Percentiles rank a stretch among this genome's conserved stretches.
Evolutionary conservation across 92 coral and sea anemone species (phyloP).

Genomic region (Nematostella vectensis): DNA sequence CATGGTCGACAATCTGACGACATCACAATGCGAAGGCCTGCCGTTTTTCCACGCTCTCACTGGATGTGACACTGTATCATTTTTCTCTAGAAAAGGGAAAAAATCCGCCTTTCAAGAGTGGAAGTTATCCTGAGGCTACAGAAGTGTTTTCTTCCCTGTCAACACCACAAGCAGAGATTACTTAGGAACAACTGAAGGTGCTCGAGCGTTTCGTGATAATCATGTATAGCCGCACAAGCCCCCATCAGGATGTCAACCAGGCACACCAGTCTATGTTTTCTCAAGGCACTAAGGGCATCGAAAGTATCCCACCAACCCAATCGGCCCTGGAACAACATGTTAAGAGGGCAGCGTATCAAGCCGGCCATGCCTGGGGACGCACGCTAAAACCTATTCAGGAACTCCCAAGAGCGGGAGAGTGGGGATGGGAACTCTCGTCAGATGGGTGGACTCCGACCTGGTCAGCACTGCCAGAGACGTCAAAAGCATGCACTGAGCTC

Average conservation of each 20-base stretch:
- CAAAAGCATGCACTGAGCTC: conserved; percentile 51
- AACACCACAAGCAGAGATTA: conserved; percentile 11
- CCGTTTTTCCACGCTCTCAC: conserved; percentile 32
- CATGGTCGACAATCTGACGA: conserved; percentile 2
- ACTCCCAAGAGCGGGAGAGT: conserved; percentile 44
- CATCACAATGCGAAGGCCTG: conserved; percentile 14
- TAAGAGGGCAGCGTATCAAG: no score
- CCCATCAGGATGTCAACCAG: conserved; percentile 20
- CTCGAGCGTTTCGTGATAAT: conserved; percentile 18
- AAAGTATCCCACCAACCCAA: conserved; percentile 41
- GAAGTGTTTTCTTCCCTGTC: conserved; percentile 23
- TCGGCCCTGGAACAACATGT: conserved; percentile 36
- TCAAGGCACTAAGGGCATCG: conserved; percentile 34
- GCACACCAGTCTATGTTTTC: conserved; percentile 34
- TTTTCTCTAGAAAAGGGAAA: conserved; percentile 28
- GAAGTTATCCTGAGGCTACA: conserved; percentile 33
- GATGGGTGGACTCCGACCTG: conserved; percentile 41
- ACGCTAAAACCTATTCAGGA: conserved; percentile 29
- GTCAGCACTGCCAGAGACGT: conserved; percentile 48
- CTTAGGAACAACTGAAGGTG: conserved; percentile 15
- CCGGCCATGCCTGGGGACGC: conserved; percentile 45
- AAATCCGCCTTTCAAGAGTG: conserved; percentile 25
- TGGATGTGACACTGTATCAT: conserved; percentile 35
- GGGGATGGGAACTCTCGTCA: conserved; percentile 36
- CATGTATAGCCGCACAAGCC: conserved; percentile 32